phyloP scores from a whole-genome alignment of 2,888 invertebrate genomes.

The Latrodectus hesperus region DNA sequence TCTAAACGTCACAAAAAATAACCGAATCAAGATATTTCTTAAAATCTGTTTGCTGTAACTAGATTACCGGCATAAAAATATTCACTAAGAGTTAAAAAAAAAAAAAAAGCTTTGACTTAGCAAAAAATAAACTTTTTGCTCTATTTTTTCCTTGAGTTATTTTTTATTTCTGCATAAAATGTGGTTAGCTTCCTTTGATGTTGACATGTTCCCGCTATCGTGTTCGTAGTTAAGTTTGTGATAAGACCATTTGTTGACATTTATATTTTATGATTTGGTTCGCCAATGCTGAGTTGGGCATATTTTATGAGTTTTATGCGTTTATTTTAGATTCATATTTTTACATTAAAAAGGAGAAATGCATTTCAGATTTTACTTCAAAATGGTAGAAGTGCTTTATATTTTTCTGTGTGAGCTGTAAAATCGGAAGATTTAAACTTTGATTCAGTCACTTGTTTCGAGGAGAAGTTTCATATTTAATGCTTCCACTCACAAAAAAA shows the following conservation, averaged over 20 bases:
- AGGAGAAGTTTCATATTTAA: too few relatives aligned
- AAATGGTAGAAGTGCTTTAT: not conserved
- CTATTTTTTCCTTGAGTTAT: not conserved
- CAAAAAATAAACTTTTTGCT: not conserved
- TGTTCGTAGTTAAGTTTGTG: constrained; percentile 1
- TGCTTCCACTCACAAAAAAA: too few relatives aligned
- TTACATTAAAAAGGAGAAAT: constrained; percentile 1
- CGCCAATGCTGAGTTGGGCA: not conserved
- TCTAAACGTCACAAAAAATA: too few relatives aligned
- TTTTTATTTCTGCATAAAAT: not conserved
- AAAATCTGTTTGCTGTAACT: too few relatives aligned
- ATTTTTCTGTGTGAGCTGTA: not conserved
- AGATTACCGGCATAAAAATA: not conserved
- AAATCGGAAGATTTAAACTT: not conserved
- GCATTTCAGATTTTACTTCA: constrained; percentile 4
- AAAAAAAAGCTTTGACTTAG: not conserved
- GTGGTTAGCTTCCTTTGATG: constrained; percentile 3
- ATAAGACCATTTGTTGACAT: constrained; percentile 12
- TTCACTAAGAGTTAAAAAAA: not conserved
- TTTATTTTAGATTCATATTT: constrained; percentile 11
- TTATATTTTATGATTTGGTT: not conserved
- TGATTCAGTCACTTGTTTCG: too few relatives aligned
- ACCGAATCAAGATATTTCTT: too few relatives aligned
- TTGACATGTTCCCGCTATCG: constrained; percentile 22
- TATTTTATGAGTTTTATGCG: constrained; percentile 20